Evolutionary conservation across 2,888 invertebrate species (phyloP).

Genomic region (Eurytoma californica): DNA sequence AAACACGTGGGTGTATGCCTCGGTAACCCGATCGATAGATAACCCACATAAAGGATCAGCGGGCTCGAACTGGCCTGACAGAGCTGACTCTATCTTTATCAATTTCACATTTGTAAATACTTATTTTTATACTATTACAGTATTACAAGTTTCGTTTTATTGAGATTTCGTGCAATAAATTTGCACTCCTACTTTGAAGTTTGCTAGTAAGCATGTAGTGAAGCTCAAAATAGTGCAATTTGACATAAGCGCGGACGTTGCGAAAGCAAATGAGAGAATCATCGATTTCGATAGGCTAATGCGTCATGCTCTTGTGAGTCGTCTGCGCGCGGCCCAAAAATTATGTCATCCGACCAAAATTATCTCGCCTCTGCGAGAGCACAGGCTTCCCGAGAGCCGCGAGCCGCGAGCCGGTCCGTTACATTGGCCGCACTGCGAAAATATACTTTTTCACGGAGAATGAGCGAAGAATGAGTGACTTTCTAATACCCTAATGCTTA

Average conservation of each 20-base stretch:
- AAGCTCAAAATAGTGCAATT: too few relatives aligned
- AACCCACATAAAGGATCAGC: constrained; percentile 16
- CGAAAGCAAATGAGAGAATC: background rate
- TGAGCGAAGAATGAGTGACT: too few relatives aligned
- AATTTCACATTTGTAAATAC: too few relatives aligned
- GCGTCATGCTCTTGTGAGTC: background rate
- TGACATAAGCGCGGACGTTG: background rate
- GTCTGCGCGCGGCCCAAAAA: constrained; percentile 22
- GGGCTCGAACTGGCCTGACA: background rate
- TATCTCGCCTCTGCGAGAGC: background rate
- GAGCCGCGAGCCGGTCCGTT: background rate
- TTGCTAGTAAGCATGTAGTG: too few relatives aligned
- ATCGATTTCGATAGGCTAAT: background rate
- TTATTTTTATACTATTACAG: too few relatives aligned
- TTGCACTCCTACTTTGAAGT: too few relatives aligned
- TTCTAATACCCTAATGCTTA: too few relatives aligned
- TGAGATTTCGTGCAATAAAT: too few relatives aligned
- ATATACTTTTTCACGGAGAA: background rate
- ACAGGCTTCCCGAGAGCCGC: background rate
- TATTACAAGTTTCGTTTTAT: too few relatives aligned
- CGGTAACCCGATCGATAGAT: constrained; percentile 49
- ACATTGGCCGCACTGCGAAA: background rate
- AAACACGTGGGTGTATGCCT: background rate
- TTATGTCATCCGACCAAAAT: constrained; percentile 30
- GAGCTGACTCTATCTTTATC: background rate